Evolutionary conservation across 2,888 invertebrate genomes (phyloP).

Genomic region (Sinhomidia bicolor): DNA sequence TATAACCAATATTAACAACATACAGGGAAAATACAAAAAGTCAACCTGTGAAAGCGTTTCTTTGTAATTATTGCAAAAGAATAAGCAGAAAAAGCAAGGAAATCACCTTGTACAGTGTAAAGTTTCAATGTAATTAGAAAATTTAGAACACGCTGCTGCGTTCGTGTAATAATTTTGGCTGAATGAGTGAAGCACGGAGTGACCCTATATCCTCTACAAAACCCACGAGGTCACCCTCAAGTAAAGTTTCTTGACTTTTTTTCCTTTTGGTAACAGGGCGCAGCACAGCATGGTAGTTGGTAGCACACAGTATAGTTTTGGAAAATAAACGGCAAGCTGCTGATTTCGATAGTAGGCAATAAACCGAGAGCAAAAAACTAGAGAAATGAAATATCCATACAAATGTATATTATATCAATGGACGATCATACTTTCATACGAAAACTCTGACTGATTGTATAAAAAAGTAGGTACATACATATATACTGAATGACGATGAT

Average conservation of each 20-base stretch:
- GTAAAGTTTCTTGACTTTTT: conserved; percentile 47
- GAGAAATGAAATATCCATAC: background rate
- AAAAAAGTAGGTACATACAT: too few species aligned
- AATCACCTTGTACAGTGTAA: conserved; percentile 7
- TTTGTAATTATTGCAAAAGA: conserved; percentile 3
- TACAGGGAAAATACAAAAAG: background rate
- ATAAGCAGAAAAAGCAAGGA: background rate
- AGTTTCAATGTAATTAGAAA: conserved; percentile 15
- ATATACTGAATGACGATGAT: conserved; percentile 30
- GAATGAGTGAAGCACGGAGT: conserved; percentile 5
- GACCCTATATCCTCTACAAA: conserved; percentile 4
- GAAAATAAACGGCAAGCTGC: conserved; percentile 13
- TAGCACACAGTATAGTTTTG: too few species aligned
- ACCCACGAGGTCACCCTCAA: conserved; percentile 48
- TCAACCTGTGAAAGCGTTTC: conserved; percentile 10
- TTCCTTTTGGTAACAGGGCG: background rate
- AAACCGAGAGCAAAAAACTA: background rate
- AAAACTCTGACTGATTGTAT: background rate
- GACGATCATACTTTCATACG: background rate
- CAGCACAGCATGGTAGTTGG: background rate
- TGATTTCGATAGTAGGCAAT: conserved; percentile 35
- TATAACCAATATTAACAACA: background rate
- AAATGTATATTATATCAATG: background rate
- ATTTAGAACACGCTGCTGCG: conserved; percentile 21
- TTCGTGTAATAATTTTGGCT: background rate